Evolutionary conservation across 2,797 vertebrate genomes (phyloP).

Genomic region (Microcaecilia unicolor): DNA sequence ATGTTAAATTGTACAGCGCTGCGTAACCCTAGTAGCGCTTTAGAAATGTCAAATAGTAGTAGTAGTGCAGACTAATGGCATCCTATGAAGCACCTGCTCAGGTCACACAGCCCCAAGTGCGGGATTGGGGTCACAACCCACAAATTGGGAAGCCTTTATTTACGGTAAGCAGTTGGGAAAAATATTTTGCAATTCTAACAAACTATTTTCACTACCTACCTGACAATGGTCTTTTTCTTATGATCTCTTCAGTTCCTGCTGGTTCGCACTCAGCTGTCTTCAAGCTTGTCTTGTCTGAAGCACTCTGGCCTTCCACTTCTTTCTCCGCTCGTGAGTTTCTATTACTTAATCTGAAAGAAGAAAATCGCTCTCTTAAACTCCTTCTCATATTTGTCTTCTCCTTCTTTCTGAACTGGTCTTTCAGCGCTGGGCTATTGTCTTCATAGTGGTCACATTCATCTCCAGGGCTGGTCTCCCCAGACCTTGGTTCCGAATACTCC

Average conservation of each 20-base stretch:
- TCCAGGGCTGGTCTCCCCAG: rapidly evolving
- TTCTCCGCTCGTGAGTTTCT: background rate
- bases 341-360: slow-evolving; percentile 5
- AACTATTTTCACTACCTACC: slow-evolving; percentile 16
- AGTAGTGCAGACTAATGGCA: too few relatives aligned
- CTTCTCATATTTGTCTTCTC: slow-evolving; percentile 14
- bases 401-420: background rate
- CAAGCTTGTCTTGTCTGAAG: background rate
- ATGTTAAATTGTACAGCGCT: too few relatives aligned
- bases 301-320: slow-evolving; percentile 1
- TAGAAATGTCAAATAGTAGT: too few relatives aligned
- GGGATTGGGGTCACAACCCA: too few relatives aligned
- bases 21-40: too few relatives aligned
- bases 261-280: background rate
- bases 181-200: background rate
- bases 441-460: slow-evolving; percentile 1
- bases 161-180: background rate
- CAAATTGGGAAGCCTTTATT: too few relatives aligned
- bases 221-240: slow-evolving; percentile 29
- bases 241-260: background rate
- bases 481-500: slow-evolving; percentile 1
- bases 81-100: too few relatives aligned
- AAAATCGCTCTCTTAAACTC: slow-evolving; percentile 11
- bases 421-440: background rate
- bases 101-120: too few relatives aligned